phyloP scores from a whole-genome alignment of 2,888 invertebrate genomes.

The Leptopilina syphax region DNA sequence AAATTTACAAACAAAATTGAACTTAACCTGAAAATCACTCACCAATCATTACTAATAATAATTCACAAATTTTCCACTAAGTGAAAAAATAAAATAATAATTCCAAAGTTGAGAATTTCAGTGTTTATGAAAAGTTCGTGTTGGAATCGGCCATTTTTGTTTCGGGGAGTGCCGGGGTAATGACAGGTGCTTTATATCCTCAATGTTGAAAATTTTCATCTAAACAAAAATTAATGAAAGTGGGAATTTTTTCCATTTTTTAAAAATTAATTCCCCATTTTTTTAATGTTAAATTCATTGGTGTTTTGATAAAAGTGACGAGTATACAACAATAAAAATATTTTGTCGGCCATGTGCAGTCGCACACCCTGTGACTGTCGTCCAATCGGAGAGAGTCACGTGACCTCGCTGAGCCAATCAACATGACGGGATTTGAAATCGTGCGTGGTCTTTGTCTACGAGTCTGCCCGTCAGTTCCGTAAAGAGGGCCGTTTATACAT shows the following conservation, averaged over 20 bases:
- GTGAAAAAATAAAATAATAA: slow-evolving; percentile 40
- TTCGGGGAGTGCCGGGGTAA: slow-evolving; percentile 9
- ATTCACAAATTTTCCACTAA: neutral
- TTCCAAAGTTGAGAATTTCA: neutral
- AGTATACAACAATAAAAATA: slow-evolving; percentile 23
- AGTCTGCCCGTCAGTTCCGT: slow-evolving; percentile 74
- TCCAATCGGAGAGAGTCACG: slow-evolving; percentile 80
- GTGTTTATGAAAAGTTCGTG: neutral
- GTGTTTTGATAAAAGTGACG: slow-evolving; percentile 32
- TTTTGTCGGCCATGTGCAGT: slow-evolving; percentile 66
- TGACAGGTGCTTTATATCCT: slow-evolving; percentile 5
- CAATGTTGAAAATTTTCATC: too few relatives aligned
- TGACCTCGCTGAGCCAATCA: slow-evolving; percentile 78
- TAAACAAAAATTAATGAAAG: too few relatives aligned
- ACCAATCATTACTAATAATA: slow-evolving; percentile 1
- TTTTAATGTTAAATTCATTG: slow-evolving; percentile 6
- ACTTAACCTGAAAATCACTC: neutral
- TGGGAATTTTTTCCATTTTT: too few relatives aligned
- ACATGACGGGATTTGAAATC: slow-evolving; percentile 77
- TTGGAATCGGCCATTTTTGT: slow-evolving; percentile 43
- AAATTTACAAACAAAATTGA: neutral
- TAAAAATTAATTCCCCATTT: neutral
- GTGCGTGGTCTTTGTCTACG: slow-evolving; percentile 76
- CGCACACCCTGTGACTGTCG: slow-evolving; percentile 56
- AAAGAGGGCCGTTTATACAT: slow-evolving; percentile 75